Conservation (phyloP, 2,797 vertebrate genomes). For the Novumbra hubbsi region DNA sequence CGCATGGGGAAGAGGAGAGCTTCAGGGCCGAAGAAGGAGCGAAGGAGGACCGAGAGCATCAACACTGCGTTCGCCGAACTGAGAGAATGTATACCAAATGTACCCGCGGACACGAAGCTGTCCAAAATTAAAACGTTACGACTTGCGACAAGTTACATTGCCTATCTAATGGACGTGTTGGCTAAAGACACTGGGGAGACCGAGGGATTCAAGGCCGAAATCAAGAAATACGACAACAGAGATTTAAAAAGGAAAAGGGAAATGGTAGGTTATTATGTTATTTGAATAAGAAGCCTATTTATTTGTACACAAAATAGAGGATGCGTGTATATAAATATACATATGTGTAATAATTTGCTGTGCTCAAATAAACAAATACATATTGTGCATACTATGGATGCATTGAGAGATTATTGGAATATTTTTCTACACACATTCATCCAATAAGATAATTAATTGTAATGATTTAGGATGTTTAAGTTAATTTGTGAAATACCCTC, state of each 20-base stretch:
- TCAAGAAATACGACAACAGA: conserved; percentile 86
- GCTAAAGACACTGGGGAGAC: conserved; percentile 88
- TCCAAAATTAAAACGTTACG: conserved; percentile 89
- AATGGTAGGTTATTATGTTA: conserved; percentile 71
- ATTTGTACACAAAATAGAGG: not conserved
- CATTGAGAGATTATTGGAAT: not conserved
- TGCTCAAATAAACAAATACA: not conserved
- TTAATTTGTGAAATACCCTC: not conserved
- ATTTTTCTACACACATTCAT: not conserved
- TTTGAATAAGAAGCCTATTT: not conserved
- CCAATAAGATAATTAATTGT: not conserved
- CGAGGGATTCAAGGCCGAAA: conserved; percentile 91
- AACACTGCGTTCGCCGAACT: conserved; percentile 90
- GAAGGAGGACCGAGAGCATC: conserved; percentile 89
- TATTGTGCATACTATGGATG: not conserved
- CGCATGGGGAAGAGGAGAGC: conserved; percentile 78
- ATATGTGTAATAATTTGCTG: not conserved
- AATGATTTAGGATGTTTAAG: not conserved
- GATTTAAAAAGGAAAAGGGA: conserved; percentile 90
- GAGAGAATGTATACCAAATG: conserved; percentile 87
- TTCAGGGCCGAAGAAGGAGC: conserved; percentile 87
- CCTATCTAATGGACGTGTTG: conserved; percentile 90
- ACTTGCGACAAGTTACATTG: conserved; percentile 88
- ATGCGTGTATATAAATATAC: no score
- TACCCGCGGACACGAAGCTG: conserved; percentile 87